Base-by-base conservation (phyloP, 2,888 invertebrate genomes). In the Acleris holmiana region DNA sequence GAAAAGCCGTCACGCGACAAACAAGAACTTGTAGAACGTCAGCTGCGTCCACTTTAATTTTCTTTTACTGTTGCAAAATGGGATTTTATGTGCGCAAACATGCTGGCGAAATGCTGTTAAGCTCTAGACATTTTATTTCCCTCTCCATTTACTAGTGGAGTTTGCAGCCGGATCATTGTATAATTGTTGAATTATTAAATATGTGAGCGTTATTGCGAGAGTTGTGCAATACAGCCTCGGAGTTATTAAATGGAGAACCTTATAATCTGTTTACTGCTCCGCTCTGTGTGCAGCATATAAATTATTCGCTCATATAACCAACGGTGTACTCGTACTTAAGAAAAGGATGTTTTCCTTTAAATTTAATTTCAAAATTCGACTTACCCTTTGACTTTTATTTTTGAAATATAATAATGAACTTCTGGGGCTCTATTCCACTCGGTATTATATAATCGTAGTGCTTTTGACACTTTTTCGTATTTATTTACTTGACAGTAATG, bases 21-120 rank as follows among this genome's bases (percentile, higher is more conserved):
- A 48, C 18, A 19, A 21, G 17, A 48, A 48, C 13, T 1, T 35
- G 10, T 8, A 5, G 21, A 48, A 8, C 69, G 73, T 72, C 75
- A 75, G 77, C 73, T 74, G 75, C 66, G 68, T 69, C 67, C 66
- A 71, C 70, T 70, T 70, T 70, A 71, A 73, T 72, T 71, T 72
- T 63, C 57, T 68, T 68, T 62, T 51, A 44, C 61, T 60, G 67
- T 71, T 71, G 65, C 69, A 69, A 72, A 72, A 59, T 71, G 58
- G 49, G 17, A 67, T 70, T 65, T 58, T 49, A 48, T 61, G 55
- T 51, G 18, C 23, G 13, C 15, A 57, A 64, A 64, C 66, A 63
- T 44, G 55, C 61, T 65, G 17, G 44, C 44, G n/a, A 44, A 44
- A 44, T 44, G 17, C 7, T 44, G 44, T 6, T 44, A 15, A 44